Percentiles rank a stretch among this genome's conserved stretches.
Conservation (phyloP, 2,113 vertebrate species). For the Hyla sarda region DNA sequence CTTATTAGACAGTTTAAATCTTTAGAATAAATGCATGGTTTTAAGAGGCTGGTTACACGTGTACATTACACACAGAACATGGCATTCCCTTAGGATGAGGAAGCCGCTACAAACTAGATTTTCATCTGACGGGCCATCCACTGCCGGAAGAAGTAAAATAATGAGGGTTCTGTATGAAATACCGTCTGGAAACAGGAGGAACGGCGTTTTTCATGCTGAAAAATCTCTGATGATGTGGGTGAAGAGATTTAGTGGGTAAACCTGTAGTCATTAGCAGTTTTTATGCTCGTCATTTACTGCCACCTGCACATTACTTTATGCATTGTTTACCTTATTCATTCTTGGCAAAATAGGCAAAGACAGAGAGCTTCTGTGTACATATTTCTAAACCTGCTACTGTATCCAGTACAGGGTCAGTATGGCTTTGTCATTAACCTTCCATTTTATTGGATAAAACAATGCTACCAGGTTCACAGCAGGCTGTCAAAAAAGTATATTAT, state of each 20-base stretch:
- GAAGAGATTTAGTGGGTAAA: slow-evolving; percentile 7
- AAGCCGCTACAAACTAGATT: not conserved
- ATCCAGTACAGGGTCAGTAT: not conserved
- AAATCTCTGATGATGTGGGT: slow-evolving; percentile 3
- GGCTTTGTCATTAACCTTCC: not conserved
- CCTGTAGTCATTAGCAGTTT: slow-evolving; percentile 1
- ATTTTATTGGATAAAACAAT: too few species aligned
- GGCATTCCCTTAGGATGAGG: not conserved
- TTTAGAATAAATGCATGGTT: slow-evolving; percentile 36
- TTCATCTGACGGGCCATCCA: not conserved
- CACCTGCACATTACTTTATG: not conserved
- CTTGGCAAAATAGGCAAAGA: not conserved
- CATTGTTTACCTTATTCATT: not conserved
- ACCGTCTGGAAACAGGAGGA: not conserved
- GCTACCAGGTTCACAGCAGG: not conserved
- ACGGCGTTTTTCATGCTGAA: not conserved
- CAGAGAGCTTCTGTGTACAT: not conserved
- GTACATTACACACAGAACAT: slow-evolving; percentile 36
- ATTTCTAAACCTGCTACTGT: not conserved
- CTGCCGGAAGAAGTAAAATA: slow-evolving; percentile 41
- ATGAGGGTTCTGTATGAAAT: slow-evolving; percentile 35
- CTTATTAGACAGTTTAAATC: slow-evolving; percentile 53
- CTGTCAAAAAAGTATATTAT: not conserved
- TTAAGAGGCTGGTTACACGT: slow-evolving; percentile 38
- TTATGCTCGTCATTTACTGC: not conserved